These are phyloP conservation scores for Heterodera schachtii DNA, from an alignment of 1,140 invertebrate species.

Conservation along the genomic window DNA sequence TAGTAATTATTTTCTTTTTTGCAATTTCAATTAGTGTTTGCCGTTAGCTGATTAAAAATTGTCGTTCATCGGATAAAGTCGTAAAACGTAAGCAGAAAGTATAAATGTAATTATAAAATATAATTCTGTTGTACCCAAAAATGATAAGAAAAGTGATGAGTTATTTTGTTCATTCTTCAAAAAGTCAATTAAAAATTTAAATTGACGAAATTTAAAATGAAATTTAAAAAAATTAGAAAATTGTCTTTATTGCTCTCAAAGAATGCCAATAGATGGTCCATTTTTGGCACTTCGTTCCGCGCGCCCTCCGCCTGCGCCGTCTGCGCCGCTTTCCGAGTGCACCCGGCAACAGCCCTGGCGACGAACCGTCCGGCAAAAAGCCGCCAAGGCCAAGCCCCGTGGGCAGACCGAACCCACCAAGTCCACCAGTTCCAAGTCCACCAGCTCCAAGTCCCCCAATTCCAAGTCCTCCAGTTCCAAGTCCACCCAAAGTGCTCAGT, in stretches of 20 bases:
- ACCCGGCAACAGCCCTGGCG: background rate
- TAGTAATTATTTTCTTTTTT: background rate
- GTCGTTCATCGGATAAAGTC: background rate
- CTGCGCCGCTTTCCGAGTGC: constrained; percentile 2
- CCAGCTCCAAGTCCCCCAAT: background rate
- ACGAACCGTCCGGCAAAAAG: constrained; percentile 26
- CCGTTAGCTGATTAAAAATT: background rate
- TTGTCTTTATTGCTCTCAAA: background rate
- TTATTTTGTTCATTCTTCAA: background rate
- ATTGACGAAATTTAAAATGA: background rate
- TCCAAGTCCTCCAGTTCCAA: constrained; percentile 10
- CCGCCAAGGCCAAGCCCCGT: constrained; percentile 20
- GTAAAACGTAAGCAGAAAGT: background rate
- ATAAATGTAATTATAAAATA: background rate
- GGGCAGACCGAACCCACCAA: background rate
- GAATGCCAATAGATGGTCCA: background rate
- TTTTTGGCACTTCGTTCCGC: background rate
- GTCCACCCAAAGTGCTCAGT: constrained; percentile 3
- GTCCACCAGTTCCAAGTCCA: background rate
- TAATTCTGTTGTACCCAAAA: background rate
- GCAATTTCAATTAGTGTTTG: background rate
- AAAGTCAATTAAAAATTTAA: background rate
- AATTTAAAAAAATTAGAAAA: background rate
- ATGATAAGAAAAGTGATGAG: background rate
- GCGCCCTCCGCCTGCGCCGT: background rate